Evolutionary conservation across 1,140 invertebrate genomes (phyloP).

Genomic region (Notospermus geniculatus): DNA sequence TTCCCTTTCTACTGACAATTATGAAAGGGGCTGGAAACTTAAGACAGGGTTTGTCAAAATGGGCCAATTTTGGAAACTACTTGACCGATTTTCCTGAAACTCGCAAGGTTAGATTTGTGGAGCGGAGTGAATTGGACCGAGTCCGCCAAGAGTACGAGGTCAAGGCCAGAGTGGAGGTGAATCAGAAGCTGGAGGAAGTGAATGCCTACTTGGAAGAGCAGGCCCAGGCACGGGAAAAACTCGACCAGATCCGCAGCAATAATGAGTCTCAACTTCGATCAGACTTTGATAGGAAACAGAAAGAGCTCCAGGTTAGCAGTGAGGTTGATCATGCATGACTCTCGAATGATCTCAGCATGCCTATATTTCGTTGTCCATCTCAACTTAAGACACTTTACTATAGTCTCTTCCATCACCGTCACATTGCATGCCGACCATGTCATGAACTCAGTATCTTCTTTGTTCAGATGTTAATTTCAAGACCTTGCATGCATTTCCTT

Average conservation of each 20-base stretch:
- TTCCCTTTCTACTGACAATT: too few relatives aligned
- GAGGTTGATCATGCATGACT: background rate
- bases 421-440: background rate
- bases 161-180: constrained; percentile 43
- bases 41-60: too few relatives aligned
- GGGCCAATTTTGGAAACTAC: too few relatives aligned
- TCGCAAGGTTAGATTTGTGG: too few relatives aligned
- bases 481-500: too few relatives aligned
- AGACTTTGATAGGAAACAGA: constrained; percentile 24
- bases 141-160: constrained; percentile 38
- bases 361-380: constrained; percentile 9
- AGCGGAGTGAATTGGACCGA: constrained; percentile 27
- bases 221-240: constrained; percentile 38
- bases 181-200: constrained; percentile 47
- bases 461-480: too few relatives aligned
- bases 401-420: background rate
- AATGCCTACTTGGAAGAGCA: constrained; percentile 49
- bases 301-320: constrained; percentile 37
- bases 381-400: too few relatives aligned
- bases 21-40: too few relatives aligned
- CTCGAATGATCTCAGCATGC: background rate
- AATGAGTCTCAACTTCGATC: constrained; percentile 32
- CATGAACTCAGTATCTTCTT: too few relatives aligned
- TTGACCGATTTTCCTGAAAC: too few relatives aligned
- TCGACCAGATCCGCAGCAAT: constrained; percentile 39